Percentiles rank a stretch among this genome's conserved stretches.
Conservation (phyloP, 2,797 vertebrate genomes). For the Microctenopoma steveboyesi region DNA sequence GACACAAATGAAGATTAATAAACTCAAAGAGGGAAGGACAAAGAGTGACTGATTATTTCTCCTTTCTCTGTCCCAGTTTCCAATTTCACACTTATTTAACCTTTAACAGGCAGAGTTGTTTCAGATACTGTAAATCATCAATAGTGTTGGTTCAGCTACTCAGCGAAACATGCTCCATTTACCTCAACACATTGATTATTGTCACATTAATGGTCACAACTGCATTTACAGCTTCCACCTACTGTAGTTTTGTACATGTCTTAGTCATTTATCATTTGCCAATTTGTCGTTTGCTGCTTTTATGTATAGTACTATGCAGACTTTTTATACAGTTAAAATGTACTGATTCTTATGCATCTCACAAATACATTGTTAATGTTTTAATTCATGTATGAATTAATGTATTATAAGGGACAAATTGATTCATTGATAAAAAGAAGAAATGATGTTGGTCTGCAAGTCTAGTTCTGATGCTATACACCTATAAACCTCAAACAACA, state of each 20-base stretch:
- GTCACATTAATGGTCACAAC: constrained; percentile 29
- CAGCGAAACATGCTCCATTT: constrained; percentile 22
- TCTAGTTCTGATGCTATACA: no score
- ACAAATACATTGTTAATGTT: not conserved
- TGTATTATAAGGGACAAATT: no score
- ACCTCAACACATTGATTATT: constrained; percentile 32
- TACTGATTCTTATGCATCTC: not conserved
- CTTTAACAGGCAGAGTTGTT: constrained; percentile 28
- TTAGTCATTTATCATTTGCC: not conserved
- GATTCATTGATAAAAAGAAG: no score
- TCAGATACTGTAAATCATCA: constrained; percentile 16
- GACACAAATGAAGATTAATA: constrained; percentile 2
- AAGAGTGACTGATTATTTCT: constrained; percentile 4
- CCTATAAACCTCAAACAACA: constrained; percentile 1
- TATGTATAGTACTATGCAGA: not conserved
- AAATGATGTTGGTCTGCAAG: no score
- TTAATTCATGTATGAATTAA: no score
- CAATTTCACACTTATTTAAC: constrained; percentile 64
- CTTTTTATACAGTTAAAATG: not conserved
- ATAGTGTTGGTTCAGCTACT: constrained; percentile 32
- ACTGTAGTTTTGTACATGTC: not conserved
- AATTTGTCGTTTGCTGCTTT: not conserved
- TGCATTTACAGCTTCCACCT: constrained; percentile 1
- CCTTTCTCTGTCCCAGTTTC: constrained; percentile 23
- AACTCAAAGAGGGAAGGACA: not conserved